Conservation (phyloP, 2,888 invertebrate genomes). For the Philereme transversata region DNA sequence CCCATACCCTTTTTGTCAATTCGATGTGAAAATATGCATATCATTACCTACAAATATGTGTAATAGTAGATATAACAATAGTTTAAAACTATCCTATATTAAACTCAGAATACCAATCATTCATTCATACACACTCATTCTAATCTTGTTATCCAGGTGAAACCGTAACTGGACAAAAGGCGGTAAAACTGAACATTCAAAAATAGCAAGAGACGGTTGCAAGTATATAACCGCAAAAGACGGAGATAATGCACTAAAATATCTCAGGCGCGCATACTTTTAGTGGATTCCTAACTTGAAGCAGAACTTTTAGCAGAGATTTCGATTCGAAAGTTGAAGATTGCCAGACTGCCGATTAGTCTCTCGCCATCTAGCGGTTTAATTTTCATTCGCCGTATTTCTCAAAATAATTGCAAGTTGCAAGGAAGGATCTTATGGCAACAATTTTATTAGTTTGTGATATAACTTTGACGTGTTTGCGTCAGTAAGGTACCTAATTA, state of each 20-base stretch:
- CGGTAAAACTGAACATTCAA: too few relatives aligned
- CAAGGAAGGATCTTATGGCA: neutral
- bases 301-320: conserved; percentile 27
- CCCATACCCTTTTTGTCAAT: too few relatives aligned
- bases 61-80: too few relatives aligned
- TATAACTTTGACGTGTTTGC: neutral
- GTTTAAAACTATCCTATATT: too few relatives aligned
- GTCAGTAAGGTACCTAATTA: neutral
- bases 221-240: too few relatives aligned
- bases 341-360: conserved; percentile 27
- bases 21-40: too few relatives aligned
- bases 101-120: too few relatives aligned
- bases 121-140: too few relatives aligned
- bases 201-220: too few relatives aligned
- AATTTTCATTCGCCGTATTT: conserved; percentile 28
- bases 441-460: neutral
- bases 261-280: conserved; percentile 13
- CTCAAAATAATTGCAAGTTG: conserved; percentile 14
- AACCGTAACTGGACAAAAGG: too few relatives aligned
- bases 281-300: conserved; percentile 26
- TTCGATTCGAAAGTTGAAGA: conserved; percentile 28
- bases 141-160: too few relatives aligned
- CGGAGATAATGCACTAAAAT: conserved; percentile 7
- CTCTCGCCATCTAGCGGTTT: conserved; percentile 23
- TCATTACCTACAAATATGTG: too few relatives aligned